Conservation (phyloP, 1,140 invertebrate species). For the Pissodes strobi region DNA sequence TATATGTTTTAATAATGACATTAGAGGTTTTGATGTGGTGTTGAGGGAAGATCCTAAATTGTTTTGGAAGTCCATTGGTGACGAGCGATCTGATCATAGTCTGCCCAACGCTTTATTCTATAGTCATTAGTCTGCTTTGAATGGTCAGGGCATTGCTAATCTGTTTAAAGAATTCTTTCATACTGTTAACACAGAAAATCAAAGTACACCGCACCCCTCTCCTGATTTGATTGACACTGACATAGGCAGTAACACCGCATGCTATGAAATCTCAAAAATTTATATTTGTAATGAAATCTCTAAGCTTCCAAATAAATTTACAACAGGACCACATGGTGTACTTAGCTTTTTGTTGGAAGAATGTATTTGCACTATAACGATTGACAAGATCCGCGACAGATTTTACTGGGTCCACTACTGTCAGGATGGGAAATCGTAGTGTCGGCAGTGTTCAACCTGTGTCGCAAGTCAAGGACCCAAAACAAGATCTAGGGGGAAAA, state of each 20-base stretch:
- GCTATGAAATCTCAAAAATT: neutral
- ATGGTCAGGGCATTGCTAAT: neutral
- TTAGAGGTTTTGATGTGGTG: too few relatives aligned
- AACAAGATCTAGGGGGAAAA: too few relatives aligned
- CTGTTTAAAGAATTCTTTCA: neutral
- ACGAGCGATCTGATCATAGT: neutral
- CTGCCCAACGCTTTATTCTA: neutral
- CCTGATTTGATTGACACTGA: neutral
- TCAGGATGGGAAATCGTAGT: too few relatives aligned
- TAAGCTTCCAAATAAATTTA: neutral
- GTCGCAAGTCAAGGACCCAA: too few relatives aligned
- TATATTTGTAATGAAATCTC: neutral
- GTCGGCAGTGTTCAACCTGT: too few relatives aligned
- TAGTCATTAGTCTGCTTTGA: neutral
- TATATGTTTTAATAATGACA: too few relatives aligned
- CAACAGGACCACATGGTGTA: neutral
- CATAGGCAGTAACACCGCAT: neutral
- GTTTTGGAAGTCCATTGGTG: neutral
- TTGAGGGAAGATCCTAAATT: neutral
- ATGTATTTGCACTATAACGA: too few relatives aligned
- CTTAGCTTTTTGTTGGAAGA: too few relatives aligned
- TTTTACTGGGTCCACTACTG: too few relatives aligned
- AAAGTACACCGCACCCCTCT: too few relatives aligned
- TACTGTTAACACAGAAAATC: neutral
- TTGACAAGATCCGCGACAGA: too few relatives aligned